A percentile compares a stretch with the other conserved stretches of the same genome.
These are phyloP conservation scores for Melanotaenia boesemani DNA, from an alignment of 2,797 vertebrate species.

Conservation along the genomic window DNA sequence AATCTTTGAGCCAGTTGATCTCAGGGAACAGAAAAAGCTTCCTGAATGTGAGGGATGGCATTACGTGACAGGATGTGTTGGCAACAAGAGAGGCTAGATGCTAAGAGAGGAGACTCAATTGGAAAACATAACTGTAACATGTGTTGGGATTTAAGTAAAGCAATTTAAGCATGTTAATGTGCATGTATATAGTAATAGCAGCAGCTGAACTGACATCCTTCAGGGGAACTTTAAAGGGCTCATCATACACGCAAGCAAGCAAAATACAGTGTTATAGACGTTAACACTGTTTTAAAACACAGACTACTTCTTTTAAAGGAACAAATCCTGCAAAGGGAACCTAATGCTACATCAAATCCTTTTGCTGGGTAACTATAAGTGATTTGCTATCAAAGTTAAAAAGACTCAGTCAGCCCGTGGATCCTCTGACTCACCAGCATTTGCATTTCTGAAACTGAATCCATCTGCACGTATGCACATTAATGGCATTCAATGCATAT, in stretches of 20 bases:
- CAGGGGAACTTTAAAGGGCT: background rate
- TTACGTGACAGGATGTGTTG: constrained; percentile 29
- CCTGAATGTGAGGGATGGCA: constrained; percentile 9
- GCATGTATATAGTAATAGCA: background rate
- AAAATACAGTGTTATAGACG: background rate
- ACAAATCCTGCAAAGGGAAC: constrained; percentile 24
- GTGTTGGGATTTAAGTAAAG: constrained; percentile 12
- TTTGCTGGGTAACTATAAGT: constrained; percentile 9
- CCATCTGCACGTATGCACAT: constrained; percentile 33
- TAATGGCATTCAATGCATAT: constrained; percentile 21
- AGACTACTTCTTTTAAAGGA: background rate
- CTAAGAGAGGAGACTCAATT: constrained; percentile 21
- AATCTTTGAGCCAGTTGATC: background rate
- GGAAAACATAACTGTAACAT: constrained; percentile 31
- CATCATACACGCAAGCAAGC: background rate
- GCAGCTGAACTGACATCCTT: constrained; percentile 16
- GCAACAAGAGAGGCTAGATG: constrained; percentile 22
- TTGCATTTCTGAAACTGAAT: constrained; percentile 27
- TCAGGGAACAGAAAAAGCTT: too few relatives aligned
- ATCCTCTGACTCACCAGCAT: constrained; percentile 17
- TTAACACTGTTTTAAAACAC: constrained; percentile 4
- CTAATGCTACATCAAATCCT: constrained; percentile 4
- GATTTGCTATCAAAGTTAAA: constrained; percentile 7
- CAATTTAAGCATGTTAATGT: constrained; percentile 42
- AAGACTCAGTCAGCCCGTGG: constrained; percentile 16